Evolutionary conservation across 1,140 invertebrate genomes (phyloP).

Genomic region (Calliopsis andreniformis): DNA sequence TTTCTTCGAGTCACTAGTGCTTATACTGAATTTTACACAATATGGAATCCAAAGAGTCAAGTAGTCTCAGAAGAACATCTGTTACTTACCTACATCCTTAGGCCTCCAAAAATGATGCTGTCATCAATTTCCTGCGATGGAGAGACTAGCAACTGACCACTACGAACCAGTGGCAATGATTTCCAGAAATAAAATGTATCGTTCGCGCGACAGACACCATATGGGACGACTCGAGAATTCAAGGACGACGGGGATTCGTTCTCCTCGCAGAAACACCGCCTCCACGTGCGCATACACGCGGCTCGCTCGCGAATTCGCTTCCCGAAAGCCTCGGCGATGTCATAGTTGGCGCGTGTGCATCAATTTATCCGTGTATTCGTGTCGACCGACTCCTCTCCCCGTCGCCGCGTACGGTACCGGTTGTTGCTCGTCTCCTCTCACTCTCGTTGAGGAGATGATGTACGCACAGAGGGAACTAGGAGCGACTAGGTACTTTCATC

Average conservation of each 20-base stretch:
- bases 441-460: conserved; percentile 52
- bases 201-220: neutral
- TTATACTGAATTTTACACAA: no score
- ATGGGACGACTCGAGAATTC: conserved; percentile 13
- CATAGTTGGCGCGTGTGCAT: neutral
- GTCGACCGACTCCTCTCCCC: conserved; percentile 31
- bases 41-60: no score
- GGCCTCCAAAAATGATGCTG: no score
- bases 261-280: neutral
- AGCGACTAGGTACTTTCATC: conserved; percentile 51
- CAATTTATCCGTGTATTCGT: neutral
- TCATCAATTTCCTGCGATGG: no score
- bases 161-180: conserved; percentile 5
- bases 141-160: conserved; percentile 5
- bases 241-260: conserved; percentile 38
- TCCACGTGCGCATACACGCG: conserved; percentile 23
- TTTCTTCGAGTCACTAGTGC: no score
- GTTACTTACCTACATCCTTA: no score
- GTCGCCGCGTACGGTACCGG: conserved; percentile 50
- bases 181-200: conserved; percentile 33
- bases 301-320: conserved; percentile 24
- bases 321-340: neutral
- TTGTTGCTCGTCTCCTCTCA: conserved; percentile 64
- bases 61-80: no score
- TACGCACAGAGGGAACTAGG: neutral